Conservation (phyloP, 2,113 vertebrate genomes). For the Rhea americana region DNA sequence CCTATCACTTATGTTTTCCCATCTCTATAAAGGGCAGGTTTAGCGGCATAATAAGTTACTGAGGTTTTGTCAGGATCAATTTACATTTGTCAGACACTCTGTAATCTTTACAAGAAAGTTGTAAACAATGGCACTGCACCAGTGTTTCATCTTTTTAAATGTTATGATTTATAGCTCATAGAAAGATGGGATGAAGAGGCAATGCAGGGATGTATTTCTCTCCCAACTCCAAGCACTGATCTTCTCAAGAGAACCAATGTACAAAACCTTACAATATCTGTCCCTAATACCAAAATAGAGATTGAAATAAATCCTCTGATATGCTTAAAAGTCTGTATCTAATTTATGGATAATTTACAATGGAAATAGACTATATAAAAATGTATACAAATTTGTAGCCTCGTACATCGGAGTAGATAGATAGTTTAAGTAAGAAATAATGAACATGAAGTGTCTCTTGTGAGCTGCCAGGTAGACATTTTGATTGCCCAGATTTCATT, state of each 20-base stretch:
- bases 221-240: constrained; percentile 54
- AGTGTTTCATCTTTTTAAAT: constrained; percentile 14
- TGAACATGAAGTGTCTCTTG: constrained; percentile 62
- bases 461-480: constrained; percentile 75
- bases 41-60: constrained; percentile 16
- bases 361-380: constrained; percentile 74
- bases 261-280: constrained; percentile 12
- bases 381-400: constrained; percentile 73
- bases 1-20: background rate
- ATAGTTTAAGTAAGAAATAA: constrained; percentile 66
- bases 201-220: background rate
- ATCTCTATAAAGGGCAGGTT: background rate
- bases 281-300: constrained; percentile 63
- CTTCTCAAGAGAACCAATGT: constrained; percentile 28
- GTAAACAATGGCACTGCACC: background rate
- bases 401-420: constrained; percentile 50
- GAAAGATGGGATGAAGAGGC: constrained; percentile 1
- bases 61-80: constrained; percentile 48
- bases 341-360: constrained; percentile 77
- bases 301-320: constrained; percentile 6
- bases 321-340: constrained; percentile 75
- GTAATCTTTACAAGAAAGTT: constrained; percentile 32
- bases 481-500: constrained; percentile 65
- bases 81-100: constrained; percentile 46
- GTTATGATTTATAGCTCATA: background rate